A percentile compares a stretch with the other conserved stretches of the same genome.
Conservation (phyloP, 2,888 invertebrate genomes). For the Barypeithes pellucidus region DNA sequence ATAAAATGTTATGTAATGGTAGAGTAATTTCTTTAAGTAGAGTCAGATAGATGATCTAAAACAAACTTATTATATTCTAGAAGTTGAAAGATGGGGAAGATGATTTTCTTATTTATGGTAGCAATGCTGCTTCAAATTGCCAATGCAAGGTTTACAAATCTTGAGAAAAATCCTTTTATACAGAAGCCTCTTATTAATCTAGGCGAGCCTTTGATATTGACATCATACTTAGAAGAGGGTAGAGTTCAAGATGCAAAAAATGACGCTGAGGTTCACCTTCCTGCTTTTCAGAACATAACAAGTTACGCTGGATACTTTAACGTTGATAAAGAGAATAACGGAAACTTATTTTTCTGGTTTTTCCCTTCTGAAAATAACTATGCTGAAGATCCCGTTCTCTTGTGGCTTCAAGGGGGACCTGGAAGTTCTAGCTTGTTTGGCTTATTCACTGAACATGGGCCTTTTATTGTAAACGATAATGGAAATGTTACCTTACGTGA, state of each 20-base stretch:
- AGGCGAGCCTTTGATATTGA: slow-evolving; percentile 78
- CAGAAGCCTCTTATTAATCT: slow-evolving; percentile 48
- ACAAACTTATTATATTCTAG: no score
- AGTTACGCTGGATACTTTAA: slow-evolving; percentile 88
- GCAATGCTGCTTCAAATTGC: background rate
- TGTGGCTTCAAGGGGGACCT: slow-evolving; percentile 90
- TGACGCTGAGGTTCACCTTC: slow-evolving; percentile 72
- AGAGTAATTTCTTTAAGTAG: no score
- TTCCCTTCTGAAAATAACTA: slow-evolving; percentile 78
- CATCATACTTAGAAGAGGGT: slow-evolving; percentile 80
- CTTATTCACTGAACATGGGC: slow-evolving; percentile 87
- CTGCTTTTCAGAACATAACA: slow-evolving; percentile 73
- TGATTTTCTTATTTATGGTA: slow-evolving; percentile 34
- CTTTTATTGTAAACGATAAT: slow-evolving; percentile 72
- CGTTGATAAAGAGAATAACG: slow-evolving; percentile 81
- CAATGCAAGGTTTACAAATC: slow-evolving; percentile 1
- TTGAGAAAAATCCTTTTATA: slow-evolving; percentile 42
- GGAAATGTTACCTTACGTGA: slow-evolving; percentile 73
- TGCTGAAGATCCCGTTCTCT: slow-evolving; percentile 78
- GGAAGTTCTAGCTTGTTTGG: slow-evolving; percentile 84
- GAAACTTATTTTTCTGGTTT: slow-evolving; percentile 92
- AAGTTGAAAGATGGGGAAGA: slow-evolving; percentile 73
- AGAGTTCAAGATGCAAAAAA: slow-evolving; percentile 78
- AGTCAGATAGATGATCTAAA: no score
- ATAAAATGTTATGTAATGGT: no score